Evolutionary conservation across 1,140 invertebrate species (phyloP), one percentile per base, ranked within the genome.

Genomic region (Latrodectus geometricus): DNA sequence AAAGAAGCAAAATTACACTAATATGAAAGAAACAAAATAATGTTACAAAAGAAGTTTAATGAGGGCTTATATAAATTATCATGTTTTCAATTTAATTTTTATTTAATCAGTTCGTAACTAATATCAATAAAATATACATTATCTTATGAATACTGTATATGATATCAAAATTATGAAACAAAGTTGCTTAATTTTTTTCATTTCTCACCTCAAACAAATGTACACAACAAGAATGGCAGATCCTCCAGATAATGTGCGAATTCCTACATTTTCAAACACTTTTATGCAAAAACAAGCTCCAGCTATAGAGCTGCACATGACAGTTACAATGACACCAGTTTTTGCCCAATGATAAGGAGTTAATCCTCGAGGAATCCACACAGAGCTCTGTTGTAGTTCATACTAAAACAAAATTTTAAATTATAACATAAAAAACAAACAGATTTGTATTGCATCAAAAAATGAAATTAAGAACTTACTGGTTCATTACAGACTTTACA

Each of bases 271-370:
- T 61, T 95, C 93, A 89, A 95, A 96, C 75, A 97, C 90, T 91
- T 96, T 95, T 88, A 96, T 95, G 9, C 95, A 91, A 73, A 95
- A 94, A 95, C 96, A 97, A n/a, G 95, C 95, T 11, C 93, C 94
- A 69, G 94, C 95, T 23, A 94, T 94, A 23, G 95, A 94, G 20
- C 94, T 93, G 89, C 94, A 95, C 93, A 96, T 95, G 86, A 93
- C 92, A 17, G 92, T 93, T 73, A 95, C 93, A 87, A 94, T 93
- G 17, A 92, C 92, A 65, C 93, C 92, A 3, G 95, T 95, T 89
- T 95, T 94, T 72, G 95, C 91, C 95, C 96, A 96, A 91, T 96
- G 95, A 88, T 94, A 93, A 5, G 94, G 92, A 8, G 95, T 96
- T 89, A 97, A 90, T 17, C 90, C 90, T 61, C 81, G 35, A 69